Evolutionary conservation across 2,888 invertebrate genomes (phyloP).

Genomic region (Trissolcus japonicus): DNA sequence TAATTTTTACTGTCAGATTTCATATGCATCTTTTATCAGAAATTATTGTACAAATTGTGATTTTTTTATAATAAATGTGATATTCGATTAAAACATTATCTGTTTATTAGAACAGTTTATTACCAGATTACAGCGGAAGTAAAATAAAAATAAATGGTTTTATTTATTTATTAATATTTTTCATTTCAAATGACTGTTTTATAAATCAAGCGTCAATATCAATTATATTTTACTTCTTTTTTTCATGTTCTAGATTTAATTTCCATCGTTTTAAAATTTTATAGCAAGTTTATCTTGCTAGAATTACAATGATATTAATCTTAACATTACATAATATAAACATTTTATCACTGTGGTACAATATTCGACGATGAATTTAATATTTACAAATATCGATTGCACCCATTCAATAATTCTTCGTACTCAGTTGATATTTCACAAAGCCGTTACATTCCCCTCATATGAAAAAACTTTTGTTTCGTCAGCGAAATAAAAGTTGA

Average conservation of each 20-base stretch:
- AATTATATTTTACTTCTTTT: slow-evolving; percentile 17
- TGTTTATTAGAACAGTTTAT: slow-evolving; percentile 34
- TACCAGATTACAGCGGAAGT: slow-evolving; percentile 35
- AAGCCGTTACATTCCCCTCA: slow-evolving; percentile 22
- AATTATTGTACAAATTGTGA: too few relatives aligned
- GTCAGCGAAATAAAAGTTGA: slow-evolving; percentile 23
- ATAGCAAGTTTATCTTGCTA: slow-evolving; percentile 31
- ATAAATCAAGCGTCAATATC: slow-evolving; percentile 27
- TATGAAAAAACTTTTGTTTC: slow-evolving; percentile 15
- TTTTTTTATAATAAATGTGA: too few relatives aligned
- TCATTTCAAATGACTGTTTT: slow-evolving; percentile 24
- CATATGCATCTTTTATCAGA: too few relatives aligned
- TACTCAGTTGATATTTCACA: slow-evolving; percentile 27
- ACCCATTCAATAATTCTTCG: slow-evolving; percentile 46
- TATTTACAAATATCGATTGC: slow-evolving; percentile 58
- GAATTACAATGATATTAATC: slow-evolving; percentile 45
- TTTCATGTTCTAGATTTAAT: slow-evolving; percentile 16
- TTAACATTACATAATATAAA: slow-evolving; percentile 48
- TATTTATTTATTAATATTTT: slow-evolving; percentile 5
- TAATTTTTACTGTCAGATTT: background rate
- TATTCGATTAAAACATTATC: too few relatives aligned
- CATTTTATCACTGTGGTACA: slow-evolving; percentile 55
- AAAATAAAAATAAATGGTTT: slow-evolving; percentile 41
- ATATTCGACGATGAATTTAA: slow-evolving; percentile 46
- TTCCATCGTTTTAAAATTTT: slow-evolving; percentile 32